phyloP scores from a whole-genome alignment of 2,888 invertebrate genomes.

The Lysandra coridon region DNA sequence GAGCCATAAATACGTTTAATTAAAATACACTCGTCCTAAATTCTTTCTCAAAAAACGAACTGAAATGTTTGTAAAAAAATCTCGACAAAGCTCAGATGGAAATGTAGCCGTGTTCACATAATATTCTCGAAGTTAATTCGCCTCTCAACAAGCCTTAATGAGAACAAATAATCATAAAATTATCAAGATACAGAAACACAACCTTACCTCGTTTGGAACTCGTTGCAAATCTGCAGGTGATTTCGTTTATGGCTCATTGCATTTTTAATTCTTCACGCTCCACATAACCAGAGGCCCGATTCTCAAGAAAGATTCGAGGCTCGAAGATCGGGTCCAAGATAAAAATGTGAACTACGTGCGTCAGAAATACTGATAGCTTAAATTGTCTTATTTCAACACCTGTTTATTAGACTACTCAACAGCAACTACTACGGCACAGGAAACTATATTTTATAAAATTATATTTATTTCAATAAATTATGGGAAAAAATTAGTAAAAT shows the following conservation, averaged over 20 bases:
- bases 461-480: slow-evolving; percentile 4
- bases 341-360: background rate
- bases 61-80: background rate
- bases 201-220: slow-evolving; percentile 23
- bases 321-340: background rate
- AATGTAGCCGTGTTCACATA: background rate
- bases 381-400: background rate
- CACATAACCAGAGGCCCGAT: background rate
- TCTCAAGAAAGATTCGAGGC: background rate
- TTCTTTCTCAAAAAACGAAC: background rate
- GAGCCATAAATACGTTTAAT: no score
- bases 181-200: slow-evolving; percentile 7
- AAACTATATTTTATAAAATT: slow-evolving; percentile 15
- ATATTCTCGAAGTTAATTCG: background rate
- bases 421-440: background rate
- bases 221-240: slow-evolving; percentile 39
- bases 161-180: slow-evolving; percentile 19
- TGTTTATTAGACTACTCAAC: background rate
- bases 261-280: slow-evolving; percentile 41
- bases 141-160: background rate
- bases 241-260: slow-evolving; percentile 41
- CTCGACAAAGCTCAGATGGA: background rate
- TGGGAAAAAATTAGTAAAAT: background rate
- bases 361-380: background rate
- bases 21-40: background rate